Conservation (phyloP, 2,888 invertebrate species). For the Rhaphigaster nebulosa region DNA sequence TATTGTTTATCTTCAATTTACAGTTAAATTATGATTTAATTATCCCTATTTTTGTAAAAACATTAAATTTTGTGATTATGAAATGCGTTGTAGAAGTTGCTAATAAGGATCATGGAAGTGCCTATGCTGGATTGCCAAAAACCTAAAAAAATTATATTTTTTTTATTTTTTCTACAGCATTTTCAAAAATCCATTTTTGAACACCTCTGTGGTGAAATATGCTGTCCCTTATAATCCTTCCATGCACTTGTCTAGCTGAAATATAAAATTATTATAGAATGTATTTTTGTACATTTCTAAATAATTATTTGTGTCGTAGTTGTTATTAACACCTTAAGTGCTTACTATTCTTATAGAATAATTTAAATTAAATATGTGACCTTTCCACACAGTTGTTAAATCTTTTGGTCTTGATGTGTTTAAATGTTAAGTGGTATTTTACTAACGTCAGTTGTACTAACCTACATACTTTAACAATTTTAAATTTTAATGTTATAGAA, state of each 20-base stretch:
- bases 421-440: conserved; percentile 29
- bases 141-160: neutral
- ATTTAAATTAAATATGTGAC: neutral
- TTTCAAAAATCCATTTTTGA: conserved; percentile 50
- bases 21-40: neutral
- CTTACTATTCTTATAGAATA: neutral
- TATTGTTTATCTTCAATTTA: neutral
- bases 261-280: conserved; percentile 44
- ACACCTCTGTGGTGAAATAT: conserved; percentile 39
- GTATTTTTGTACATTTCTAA: conserved; percentile 52
- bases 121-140: conserved; percentile 49
- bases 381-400: conserved; percentile 25
- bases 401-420: conserved; percentile 7
- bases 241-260: conserved; percentile 53
- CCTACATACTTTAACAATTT: conserved; percentile 8
- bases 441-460: conserved; percentile 44
- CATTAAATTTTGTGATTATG: neutral
- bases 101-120: conserved; percentile 47
- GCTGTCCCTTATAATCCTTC: conserved; percentile 60
- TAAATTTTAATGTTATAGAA: conserved; percentile 38
- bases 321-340: conserved; percentile 37
- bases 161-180: conserved; percentile 53
- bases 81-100: neutral
- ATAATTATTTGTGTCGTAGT: conserved; percentile 48
- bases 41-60: neutral